phyloP scores from a whole-genome alignment of 2,888 invertebrate species.

The Aphodius sticticus region DNA sequence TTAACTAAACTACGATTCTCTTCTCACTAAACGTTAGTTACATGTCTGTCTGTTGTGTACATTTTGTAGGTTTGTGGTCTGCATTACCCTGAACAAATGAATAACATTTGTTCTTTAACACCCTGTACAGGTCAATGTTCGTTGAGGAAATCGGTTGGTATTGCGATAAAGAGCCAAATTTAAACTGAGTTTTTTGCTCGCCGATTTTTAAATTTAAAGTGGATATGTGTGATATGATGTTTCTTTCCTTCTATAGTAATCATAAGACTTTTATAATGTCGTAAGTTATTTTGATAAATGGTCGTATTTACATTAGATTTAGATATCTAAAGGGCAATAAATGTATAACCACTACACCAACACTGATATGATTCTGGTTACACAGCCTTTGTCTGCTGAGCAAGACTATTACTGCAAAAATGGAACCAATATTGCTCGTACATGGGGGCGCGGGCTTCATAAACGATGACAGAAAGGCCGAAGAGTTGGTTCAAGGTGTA shows the following conservation, averaged over 20 bases:
- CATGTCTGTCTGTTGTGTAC: too few species aligned
- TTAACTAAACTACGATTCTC: too few species aligned
- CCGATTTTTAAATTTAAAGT: not conserved
- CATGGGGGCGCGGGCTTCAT: conserved; percentile 68
- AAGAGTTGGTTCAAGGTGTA: conserved; percentile 63
- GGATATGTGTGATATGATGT: not conserved
- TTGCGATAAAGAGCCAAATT: not conserved
- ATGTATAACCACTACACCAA: too few species aligned
- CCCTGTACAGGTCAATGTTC: too few species aligned
- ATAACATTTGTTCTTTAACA: too few species aligned
- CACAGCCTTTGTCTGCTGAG: not conserved
- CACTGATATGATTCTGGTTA: not conserved
- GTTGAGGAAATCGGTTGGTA: not conserved
- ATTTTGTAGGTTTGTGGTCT: too few species aligned
- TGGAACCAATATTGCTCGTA: conserved; percentile 62
- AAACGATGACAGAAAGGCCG: conserved; percentile 57
- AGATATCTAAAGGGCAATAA: not conserved
- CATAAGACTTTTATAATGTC: not conserved
- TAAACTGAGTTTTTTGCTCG: not conserved
- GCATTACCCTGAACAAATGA: too few species aligned
- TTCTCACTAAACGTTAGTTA: too few species aligned
- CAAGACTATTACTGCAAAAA: conserved; percentile 14
- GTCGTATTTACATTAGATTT: not conserved
- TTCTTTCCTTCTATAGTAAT: not conserved
- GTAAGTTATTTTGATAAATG: not conserved